Evolutionary conservation across 1,140 invertebrate species (phyloP), one percentile per base, ranked within the genome.

Genomic region (Nebria ingens): DNA sequence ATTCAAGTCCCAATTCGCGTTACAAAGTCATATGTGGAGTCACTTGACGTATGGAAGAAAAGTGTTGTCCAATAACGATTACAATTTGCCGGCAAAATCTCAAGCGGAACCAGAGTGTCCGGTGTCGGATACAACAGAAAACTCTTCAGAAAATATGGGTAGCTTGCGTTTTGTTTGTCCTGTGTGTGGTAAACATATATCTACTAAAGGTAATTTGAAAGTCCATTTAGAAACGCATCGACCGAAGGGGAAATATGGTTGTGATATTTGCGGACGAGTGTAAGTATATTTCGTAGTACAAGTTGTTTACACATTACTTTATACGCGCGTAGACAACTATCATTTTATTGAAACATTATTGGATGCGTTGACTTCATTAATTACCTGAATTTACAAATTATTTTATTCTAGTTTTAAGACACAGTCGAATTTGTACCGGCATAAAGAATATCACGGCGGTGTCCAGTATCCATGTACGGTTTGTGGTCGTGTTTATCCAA

Each of bases 211-310:
- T 59, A 81, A 84, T 67, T 68, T 84, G 17, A 80, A 84, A 68
- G 71, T 77, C 34, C 83, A 85, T 72, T 67, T 84, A 53, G 82
- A 84, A 64, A 76, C 78, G 17, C 82, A 85, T 64, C 72, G 76
- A 64, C 76, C 76, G 59, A 79, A 77, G 63, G 80, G 80, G 55
- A 78, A 79, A 70, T 79, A 80, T 57, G 76, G 74, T 38, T 86
- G 83, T 65, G 77, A 81, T 62, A 76, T 83, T 61, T 86, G 83
- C 71, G 82, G 82, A 55, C 74, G 83, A 76, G 75, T 80, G 84
- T 85, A 72, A 80, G 81, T 79, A 56, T 53, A 52, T 56, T 54
- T 55, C 55, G 55, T 15, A 34, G 6, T 34, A 34, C 6, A 34
- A 34, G n/a, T 34, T 34, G n/a, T 34, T n/a, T 34, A 34, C 19